Conservation (phyloP, 2,888 invertebrate species). For the Eilema griseolum region DNA sequence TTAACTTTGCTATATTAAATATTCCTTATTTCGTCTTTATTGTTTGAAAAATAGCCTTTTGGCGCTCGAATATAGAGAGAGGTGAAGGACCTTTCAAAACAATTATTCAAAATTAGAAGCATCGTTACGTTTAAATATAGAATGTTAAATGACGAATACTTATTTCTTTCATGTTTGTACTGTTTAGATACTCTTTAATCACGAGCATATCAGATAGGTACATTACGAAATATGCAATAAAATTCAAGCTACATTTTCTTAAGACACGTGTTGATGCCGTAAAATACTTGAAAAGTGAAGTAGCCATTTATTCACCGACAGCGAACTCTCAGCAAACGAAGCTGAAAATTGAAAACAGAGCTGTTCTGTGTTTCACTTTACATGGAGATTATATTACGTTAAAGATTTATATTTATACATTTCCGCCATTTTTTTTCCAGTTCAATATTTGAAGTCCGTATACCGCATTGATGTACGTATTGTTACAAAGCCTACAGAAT, state of each 20-base stretch:
- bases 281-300: slow-evolving; percentile 48
- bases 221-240: slow-evolving; percentile 36
- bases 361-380: slow-evolving; percentile 42
- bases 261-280: slow-evolving; percentile 31
- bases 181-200: slow-evolving; percentile 3
- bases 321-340: slow-evolving; percentile 26
- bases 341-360: slow-evolving; percentile 44
- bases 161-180: not conserved
- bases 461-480: slow-evolving; percentile 13
- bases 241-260: slow-evolving; percentile 28
- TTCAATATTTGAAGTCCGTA: slow-evolving; percentile 18
- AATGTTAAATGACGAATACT: not conserved
- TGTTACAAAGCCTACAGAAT: slow-evolving; percentile 13
- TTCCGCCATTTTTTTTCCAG: slow-evolving; percentile 14
- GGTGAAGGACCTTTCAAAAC: not conserved
- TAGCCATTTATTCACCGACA: slow-evolving; percentile 45
- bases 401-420: slow-evolving; percentile 40
- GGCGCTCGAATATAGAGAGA: not conserved
- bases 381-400: slow-evolving; percentile 41
- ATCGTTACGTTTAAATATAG: not conserved
- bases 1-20: too few species aligned
- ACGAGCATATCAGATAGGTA: not conserved
- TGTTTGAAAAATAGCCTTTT: too few species aligned
- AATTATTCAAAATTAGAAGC: not conserved
- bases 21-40: too few species aligned